A percentile compares a stretch with the other conserved stretches of the same genome.
Evolutionary conservation across 2,113 vertebrate genomes (phyloP).

Genomic region (Oceanites oceanicus): DNA sequence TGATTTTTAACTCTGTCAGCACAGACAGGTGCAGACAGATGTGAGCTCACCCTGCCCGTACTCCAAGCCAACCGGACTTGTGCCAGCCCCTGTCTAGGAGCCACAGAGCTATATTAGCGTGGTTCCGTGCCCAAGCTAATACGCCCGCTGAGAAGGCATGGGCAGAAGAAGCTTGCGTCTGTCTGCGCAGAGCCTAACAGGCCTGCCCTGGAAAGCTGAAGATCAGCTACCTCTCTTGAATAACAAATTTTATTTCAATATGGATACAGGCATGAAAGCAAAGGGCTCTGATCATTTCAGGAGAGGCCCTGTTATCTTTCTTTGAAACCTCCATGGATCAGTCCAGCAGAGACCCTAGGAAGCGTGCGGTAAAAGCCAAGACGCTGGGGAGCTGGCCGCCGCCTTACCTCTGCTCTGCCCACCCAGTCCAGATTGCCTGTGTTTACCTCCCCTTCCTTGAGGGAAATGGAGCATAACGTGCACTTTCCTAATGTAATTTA

Average conservation of each 20-base stretch:
- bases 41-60: not conserved
- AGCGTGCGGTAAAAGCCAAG: not conserved
- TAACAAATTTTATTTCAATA: not conserved
- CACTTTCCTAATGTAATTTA: conserved; percentile 34
- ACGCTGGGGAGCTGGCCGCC: not conserved
- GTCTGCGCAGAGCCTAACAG: not conserved
- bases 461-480: conserved; percentile 43
- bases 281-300: not conserved
- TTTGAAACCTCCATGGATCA: not conserved
- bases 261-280: not conserved
- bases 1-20: not conserved
- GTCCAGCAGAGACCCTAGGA: not conserved
- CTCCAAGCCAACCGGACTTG: not conserved
- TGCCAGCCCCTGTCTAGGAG: conserved; percentile 6
- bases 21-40: conserved; percentile 37
- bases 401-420: not conserved
- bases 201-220: not conserved
- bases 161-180: not conserved
- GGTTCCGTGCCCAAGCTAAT: not conserved
- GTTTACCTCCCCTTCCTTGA: conserved; percentile 11
- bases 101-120: not conserved
- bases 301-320: not conserved
- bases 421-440: not conserved
- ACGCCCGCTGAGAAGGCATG: not conserved
- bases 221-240: not conserved